Base-by-base conservation (phyloP, 2,888 invertebrate genomes). In the Cecidostiba fungosa region DNA sequence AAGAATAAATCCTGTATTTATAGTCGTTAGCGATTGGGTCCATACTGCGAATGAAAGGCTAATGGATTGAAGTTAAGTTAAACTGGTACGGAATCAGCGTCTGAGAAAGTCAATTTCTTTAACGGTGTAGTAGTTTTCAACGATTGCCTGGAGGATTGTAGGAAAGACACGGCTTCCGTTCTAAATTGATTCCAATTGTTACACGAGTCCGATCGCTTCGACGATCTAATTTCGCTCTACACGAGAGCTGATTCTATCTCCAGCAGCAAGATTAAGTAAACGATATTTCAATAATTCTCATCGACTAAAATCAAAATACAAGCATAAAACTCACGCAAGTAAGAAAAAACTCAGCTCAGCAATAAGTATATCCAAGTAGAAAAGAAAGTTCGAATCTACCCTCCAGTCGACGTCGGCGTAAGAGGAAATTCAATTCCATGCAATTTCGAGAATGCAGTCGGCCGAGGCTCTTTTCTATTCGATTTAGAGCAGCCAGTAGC, bases 361-460 rank as follows among this genome's bases (percentile, higher is more conserved):
- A 32, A 32, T 32, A 50, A n/a, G n/a, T n/a, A n/a, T n/a, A n/a
- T 50, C 50, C 50, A n/a, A n/a, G n/a, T 16, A 12, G 50, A 50
- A 50, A 50, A 50, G 14, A 3, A 19, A 50, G 0, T 39, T n/a
- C n/a, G n/a, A n/a, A n/a, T n/a, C n/a, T n/a, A n/a, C n/a, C n/a
- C n/a, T n/a, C n/a, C n/a, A n/a, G n/a, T n/a, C n/a, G 12, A 12
- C 39, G 19, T 19, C 5, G 50, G n/a, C 47, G 23, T 10, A 29
- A 26, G 16, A n/a, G n/a, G 43, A 81, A 74, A 73, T 74, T 62
- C 43, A 62, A 73, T 82, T 47, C 66, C 16, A 70, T 82, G 54
- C 36, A 77, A 82, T 77, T 76, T 77, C 47, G 26, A 16, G 29
- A 77, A 77, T 72, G 54, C 23, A 83, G 10, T 43, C 50, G 69